Base-by-base conservation (phyloP, 64 coral and sea anemone genomes). In the Dendronephthya gigantea region DNA sequence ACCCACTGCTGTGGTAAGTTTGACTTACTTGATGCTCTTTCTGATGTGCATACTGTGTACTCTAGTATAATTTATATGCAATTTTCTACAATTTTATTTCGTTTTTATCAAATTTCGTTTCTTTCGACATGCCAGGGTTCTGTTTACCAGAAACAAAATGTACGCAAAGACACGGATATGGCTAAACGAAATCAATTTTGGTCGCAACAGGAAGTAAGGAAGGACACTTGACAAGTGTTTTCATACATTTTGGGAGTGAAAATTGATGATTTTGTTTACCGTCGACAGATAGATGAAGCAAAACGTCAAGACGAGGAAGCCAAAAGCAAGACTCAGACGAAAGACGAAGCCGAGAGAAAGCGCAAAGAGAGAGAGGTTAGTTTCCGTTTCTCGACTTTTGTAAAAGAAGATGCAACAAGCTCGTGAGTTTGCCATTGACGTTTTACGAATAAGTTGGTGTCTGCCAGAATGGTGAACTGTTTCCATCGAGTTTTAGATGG, bases 91-190 rank as follows among this genome's bases (percentile, higher is more conserved):
- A 62, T 38, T 48, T 66, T 83, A 11, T 51, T 79, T 29, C 47
- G 25, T 0, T 84, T 13, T 23, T 27, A 81, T 69, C 66, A 43
- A 32, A 33, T 38, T 35, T 8, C 32, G 34, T 43, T 82, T 1
- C 35, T 19, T 14, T 39, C 45, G 69, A 50, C 56, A 83, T 22
- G 68, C 9, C 51, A 98, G 95, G 95, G 92, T 16, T 98, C 95
- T 48, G 95, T 98, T 4, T 98, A 98, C 40, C 88, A 98, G 65
- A 91, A 58, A 49, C 89, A 88, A 1, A 89, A 98, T 50, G 49
- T 98, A 89, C 74, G 87, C 23, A 87, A 83, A 75, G 89, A 98
- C 58, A 98, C 93, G 9, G 83, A 98, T 86, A 90, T 98, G 29
- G 84, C 88, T 32, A 87, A 93, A 90, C 32, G 95, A 83, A 92